Conservation (phyloP, 2,797 vertebrate species). For the Nothura maculosa region DNA sequence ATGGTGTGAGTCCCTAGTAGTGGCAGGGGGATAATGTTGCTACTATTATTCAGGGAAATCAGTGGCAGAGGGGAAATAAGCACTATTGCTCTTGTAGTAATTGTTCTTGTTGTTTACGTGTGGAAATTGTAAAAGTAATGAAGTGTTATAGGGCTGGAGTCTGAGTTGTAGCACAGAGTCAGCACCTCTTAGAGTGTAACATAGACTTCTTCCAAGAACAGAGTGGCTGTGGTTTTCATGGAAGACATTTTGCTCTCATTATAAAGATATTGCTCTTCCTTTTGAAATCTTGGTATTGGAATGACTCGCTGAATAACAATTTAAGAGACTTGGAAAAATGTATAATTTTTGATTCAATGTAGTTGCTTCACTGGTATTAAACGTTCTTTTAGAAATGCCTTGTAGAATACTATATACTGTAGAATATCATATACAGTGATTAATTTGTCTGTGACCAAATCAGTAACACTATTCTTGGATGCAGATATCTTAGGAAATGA, state of each 20-base stretch:
- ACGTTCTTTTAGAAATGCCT: conserved; percentile 77
- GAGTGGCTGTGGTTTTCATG: not conserved
- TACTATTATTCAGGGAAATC: conserved; percentile 17
- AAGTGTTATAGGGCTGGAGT: not conserved
- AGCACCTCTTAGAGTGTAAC: not conserved
- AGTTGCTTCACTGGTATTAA: conserved; percentile 78
- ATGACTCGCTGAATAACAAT: conserved; percentile 80
- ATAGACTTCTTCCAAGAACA: not conserved
- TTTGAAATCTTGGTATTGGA: conserved; percentile 51
- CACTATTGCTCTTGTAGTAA: conserved; percentile 36
- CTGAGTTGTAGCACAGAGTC: not conserved
- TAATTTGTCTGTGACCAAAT: conserved; percentile 69
- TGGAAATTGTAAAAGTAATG: conserved; percentile 18
- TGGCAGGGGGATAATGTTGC: conserved; percentile 30
- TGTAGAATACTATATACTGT: conserved; percentile 46
- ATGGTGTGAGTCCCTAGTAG: conserved; percentile 6
- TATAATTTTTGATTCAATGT: conserved; percentile 83
- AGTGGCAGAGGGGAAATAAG: conserved; percentile 39
- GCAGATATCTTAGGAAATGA: conserved; percentile 20
- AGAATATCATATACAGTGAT: conserved; percentile 51
- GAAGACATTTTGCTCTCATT: conserved; percentile 53
- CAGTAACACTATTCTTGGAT: conserved; percentile 37
- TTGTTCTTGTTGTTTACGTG: conserved; percentile 11
- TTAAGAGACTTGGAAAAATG: conserved; percentile 78
- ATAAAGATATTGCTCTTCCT: conserved; percentile 31